phyloP scores from a whole-genome alignment of 2,113 vertebrate species.

The Pygoscelis antarcticus region DNA sequence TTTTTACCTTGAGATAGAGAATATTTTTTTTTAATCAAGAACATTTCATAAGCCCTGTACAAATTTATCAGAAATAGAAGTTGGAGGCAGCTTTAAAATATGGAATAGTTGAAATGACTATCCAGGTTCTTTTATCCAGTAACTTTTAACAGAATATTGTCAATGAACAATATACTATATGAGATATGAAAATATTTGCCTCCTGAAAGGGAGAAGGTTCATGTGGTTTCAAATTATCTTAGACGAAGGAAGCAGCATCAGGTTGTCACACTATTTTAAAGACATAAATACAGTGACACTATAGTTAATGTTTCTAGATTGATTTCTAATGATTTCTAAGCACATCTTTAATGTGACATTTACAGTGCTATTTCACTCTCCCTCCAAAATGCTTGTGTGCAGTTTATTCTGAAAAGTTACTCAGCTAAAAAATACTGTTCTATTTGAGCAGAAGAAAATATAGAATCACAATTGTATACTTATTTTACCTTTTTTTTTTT shows the following conservation, averaged over 20 bases:
- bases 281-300: not conserved
- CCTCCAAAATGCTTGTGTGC: not conserved
- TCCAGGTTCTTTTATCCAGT: not conserved
- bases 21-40: not conserved
- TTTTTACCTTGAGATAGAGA: not conserved
- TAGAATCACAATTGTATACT: not conserved
- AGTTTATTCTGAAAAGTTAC: not conserved
- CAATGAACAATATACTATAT: not conserved
- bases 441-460: not conserved
- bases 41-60: not conserved
- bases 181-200: not conserved
- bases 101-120: not conserved
- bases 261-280: not conserved
- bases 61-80: not conserved
- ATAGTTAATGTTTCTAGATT: not conserved
- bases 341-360: not conserved
- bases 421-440: not conserved
- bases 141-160: not conserved
- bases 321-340: not conserved
- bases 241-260: not conserved
- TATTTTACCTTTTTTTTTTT: not conserved
- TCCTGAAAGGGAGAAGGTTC: not conserved
- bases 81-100: not conserved
- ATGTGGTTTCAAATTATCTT: not conserved
- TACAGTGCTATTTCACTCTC: not conserved